Evolutionary conservation across 2,888 invertebrate genomes (phyloP).

Genomic region (Lacanobia oleracea): DNA sequence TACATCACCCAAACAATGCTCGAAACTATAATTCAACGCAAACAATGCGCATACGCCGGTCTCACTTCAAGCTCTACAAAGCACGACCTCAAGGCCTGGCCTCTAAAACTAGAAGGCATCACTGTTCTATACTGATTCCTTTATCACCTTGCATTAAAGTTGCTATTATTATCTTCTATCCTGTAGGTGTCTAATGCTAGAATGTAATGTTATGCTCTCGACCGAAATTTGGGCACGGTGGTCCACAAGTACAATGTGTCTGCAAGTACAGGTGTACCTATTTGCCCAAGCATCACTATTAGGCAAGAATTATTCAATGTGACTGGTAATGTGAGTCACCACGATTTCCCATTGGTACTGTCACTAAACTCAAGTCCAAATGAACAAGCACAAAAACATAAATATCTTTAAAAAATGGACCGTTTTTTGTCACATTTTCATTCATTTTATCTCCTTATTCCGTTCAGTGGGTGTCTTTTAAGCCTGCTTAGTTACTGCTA

Average conservation of each 20-base stretch:
- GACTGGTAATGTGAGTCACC: background rate
- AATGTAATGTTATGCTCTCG: background rate
- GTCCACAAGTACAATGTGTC: too few species aligned
- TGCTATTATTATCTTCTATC: background rate
- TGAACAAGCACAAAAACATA: background rate
- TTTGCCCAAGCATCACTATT: background rate
- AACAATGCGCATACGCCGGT: conserved; percentile 42
- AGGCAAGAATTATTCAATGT: background rate
- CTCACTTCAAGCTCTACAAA: conserved; percentile 53
- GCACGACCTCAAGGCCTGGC: conserved; percentile 49
- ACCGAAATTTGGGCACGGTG: background rate
- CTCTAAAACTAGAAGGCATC: conserved; percentile 38
- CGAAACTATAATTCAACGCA: background rate
- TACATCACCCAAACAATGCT: conserved; percentile 4
- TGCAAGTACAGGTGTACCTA: too few species aligned
- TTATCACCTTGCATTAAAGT: conserved; percentile 5
- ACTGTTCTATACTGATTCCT: conserved; percentile 40
- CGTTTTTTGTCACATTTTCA: conserved; percentile 21
- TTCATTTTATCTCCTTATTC: conserved; percentile 47
- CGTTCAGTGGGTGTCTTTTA: conserved; percentile 34
- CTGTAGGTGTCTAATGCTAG: background rate
- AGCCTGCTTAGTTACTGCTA: conserved; percentile 22
- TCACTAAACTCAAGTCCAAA: background rate
- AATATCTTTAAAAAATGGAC: background rate
- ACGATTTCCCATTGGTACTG: background rate